These are phyloP conservation scores for Nibea coibor DNA, from an alignment of 2,113 vertebrate species.

Conservation along the genomic window DNA sequence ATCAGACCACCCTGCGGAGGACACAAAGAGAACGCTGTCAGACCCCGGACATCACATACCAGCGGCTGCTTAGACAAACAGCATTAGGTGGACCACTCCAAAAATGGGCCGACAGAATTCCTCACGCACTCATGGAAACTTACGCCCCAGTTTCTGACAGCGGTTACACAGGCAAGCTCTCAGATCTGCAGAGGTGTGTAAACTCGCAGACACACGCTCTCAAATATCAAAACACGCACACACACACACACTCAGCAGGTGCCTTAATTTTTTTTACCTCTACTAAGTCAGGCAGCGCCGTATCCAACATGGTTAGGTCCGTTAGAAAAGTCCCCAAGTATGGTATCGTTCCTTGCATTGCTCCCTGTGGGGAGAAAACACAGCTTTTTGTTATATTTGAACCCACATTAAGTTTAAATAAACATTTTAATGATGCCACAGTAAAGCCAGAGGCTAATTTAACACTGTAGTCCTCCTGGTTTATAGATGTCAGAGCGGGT, in stretches of 20 bases:
- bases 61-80: constrained; percentile 63
- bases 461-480: constrained; percentile 3
- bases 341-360: constrained; percentile 96
- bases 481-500: constrained; percentile 15
- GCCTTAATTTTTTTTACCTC: constrained; percentile 83
- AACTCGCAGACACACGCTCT: constrained; percentile 41
- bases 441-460: constrained; percentile 26
- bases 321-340: constrained; percentile 95
- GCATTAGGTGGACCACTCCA: constrained; percentile 41
- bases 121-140: constrained; percentile 60
- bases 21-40: constrained; percentile 69
- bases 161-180: constrained; percentile 27
- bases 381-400: constrained; percentile 15
- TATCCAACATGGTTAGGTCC: constrained; percentile 94
- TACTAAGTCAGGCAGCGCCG: constrained; percentile 89
- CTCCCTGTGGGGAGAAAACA: constrained; percentile 84
- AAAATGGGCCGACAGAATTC: constrained; percentile 48
- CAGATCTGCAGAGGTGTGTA: constrained; percentile 37
- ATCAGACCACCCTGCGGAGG: constrained; percentile 90
- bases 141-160: constrained; percentile 45
- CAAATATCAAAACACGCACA: constrained; percentile 5
- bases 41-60: constrained; percentile 52
- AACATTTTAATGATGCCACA: constrained; percentile 6
- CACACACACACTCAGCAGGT: constrained; percentile 40
- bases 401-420: constrained; percentile 1